phyloP scores from a whole-genome alignment of 2,797 vertebrate genomes.

The Aplochiton taeniatus region DNA sequence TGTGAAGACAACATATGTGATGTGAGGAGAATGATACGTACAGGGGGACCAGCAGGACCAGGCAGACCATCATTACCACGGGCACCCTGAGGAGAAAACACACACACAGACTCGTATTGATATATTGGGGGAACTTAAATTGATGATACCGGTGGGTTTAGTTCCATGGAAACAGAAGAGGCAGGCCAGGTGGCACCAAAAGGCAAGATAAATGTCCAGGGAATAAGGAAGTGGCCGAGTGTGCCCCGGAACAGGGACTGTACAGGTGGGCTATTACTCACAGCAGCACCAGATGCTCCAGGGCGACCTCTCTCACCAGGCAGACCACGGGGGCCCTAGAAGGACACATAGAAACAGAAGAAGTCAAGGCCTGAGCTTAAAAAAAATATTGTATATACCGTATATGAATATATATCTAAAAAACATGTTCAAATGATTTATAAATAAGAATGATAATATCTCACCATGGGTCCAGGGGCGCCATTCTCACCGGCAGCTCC shows the following conservation, averaged over 20 bases:
- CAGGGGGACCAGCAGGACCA: conserved; percentile 93
- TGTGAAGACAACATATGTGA: neutral
- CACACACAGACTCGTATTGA: neutral
- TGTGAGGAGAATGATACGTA: conserved; percentile 65
- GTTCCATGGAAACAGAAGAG: neutral
- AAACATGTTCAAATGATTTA: too few species aligned
- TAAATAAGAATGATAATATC: conserved; percentile 35
- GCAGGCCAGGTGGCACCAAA: neutral
- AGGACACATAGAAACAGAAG: conserved; percentile 7
- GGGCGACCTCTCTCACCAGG: conserved; percentile 95
- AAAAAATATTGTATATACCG: too few species aligned
- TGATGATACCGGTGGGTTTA: neutral
- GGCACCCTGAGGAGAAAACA: conserved; percentile 80
- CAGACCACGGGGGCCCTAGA: conserved; percentile 92
- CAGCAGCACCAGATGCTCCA: conserved; percentile 88
- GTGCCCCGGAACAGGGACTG: neutral
- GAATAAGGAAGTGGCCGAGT: too few species aligned
- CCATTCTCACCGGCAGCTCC: conserved; percentile 90
- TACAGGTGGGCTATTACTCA: conserved; percentile 70
- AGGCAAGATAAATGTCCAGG: neutral
- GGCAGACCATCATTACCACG: conserved; percentile 95
- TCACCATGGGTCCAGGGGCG: conserved; percentile 92
- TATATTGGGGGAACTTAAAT: too few species aligned
- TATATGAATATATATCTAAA: too few species aligned
- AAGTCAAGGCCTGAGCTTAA: too few species aligned